Evolutionary conservation across 2,113 vertebrate species (phyloP), one percentile per base, ranked within the genome.

Genomic region (Polypterus senegalus): DNA sequence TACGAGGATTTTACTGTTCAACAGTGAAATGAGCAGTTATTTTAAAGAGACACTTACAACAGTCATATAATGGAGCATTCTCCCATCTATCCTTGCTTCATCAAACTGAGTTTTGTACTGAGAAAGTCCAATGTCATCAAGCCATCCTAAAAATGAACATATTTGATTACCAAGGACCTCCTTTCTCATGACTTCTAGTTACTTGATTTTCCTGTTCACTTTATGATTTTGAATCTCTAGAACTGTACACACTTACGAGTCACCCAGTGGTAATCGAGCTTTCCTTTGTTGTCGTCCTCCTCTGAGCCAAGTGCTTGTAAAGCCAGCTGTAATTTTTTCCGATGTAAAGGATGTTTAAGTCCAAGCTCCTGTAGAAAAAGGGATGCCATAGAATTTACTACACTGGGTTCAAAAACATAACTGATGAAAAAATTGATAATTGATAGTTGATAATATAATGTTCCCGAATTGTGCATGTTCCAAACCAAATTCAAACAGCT

Each of bases 21-120:
- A 27, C 27, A 27, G 27, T 27, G 27, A 27, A 27, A 27, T 27
- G 27, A 27, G 27, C 27, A 27, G 27, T 27, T 27, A 27, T 27
- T 27, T 27, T 27, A 27, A 4, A n/a, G 46, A 49, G 3, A 7
- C 5, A 86, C 92, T 90, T 77, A 97, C 96, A 72, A 97, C 84
- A 0, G 85, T 95, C 93, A 99, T 94, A 74, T 99, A 99, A 67
- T 99, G 96, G 5, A 98, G 88, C 96, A 98, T 95, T 60, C 93
- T 84, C 1, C 96, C 95, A 0, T 99, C 95, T 10, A 99, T 87
- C 58, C 91, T 87, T 1, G 89, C 95, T 71, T 98, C 96, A 68
- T 97, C 94, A 79, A 98, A 99, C 81, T 99, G 96, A 5, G 91
- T 97, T 79, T 99, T 99, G 52, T 99, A 99, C 74, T 99, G 96